A percentile compares a stretch with the other conserved stretches of the same genome.
Conservation (phyloP, 2,888 invertebrate species). For the Dicycla oo region DNA sequence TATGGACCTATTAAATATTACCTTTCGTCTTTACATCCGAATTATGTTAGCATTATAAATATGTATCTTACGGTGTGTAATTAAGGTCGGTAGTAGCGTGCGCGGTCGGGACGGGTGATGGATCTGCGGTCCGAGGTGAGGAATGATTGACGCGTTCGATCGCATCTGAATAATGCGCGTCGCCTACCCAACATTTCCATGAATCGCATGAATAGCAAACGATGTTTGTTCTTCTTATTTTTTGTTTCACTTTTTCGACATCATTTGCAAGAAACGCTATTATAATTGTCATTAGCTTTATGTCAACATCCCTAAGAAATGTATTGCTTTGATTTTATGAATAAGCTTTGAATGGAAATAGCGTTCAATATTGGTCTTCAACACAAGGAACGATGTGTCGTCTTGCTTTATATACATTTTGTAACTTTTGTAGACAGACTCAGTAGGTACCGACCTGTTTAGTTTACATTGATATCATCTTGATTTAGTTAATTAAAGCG, state of each 20-base stretch:
- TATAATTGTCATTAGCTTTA: constrained; percentile 68
- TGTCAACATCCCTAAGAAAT: constrained; percentile 53
- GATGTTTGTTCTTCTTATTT: constrained; percentile 69
- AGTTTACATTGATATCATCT: neutral
- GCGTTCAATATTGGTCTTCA: constrained; percentile 2
- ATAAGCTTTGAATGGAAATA: constrained; percentile 5
- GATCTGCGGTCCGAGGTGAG: constrained; percentile 71
- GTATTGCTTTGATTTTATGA: constrained; percentile 24
- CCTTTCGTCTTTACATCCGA: constrained; percentile 66
- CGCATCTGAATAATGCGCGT: constrained; percentile 74
- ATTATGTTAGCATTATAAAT: constrained; percentile 56
- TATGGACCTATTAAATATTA: constrained; percentile 82
- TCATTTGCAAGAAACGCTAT: constrained; percentile 64
- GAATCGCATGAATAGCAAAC: constrained; percentile 81
- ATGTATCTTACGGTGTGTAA: constrained; percentile 50
- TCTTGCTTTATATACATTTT: constrained; percentile 1
- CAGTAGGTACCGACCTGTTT: neutral
- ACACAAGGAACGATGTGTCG: neutral
- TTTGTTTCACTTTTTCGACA: constrained; percentile 61
- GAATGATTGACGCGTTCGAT: constrained; percentile 79
- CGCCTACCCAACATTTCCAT: constrained; percentile 75
- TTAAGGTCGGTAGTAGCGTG: constrained; percentile 62
- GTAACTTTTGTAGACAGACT: neutral
- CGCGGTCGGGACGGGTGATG: constrained; percentile 33
- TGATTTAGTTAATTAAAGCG: neutral